Evolutionary conservation across 2,113 vertebrate genomes (phyloP).

Genomic region (Grantiella picta): DNA sequence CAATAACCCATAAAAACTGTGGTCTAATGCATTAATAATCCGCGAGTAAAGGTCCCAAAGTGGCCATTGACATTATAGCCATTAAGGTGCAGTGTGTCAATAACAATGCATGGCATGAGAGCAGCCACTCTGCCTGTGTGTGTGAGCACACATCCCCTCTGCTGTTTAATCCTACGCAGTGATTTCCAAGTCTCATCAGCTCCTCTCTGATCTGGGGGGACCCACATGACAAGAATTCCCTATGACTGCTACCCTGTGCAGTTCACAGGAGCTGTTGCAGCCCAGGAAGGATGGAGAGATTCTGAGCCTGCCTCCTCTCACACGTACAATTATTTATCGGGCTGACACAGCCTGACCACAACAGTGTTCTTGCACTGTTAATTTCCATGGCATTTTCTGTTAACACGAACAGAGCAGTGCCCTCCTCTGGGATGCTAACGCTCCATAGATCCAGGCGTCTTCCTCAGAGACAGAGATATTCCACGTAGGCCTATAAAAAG

Average conservation of each 20-base stretch:
- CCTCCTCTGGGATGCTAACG: not conserved
- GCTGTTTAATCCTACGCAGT: slow-evolving; percentile 22
- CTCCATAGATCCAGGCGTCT: not conserved
- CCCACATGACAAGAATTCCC: slow-evolving; percentile 19
- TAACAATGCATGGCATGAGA: slow-evolving; percentile 18
- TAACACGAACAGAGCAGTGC: not conserved
- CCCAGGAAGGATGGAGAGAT: not conserved
- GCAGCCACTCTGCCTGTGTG: not conserved
- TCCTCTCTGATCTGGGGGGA: slow-evolving; percentile 31
- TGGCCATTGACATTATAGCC: slow-evolving; percentile 63
- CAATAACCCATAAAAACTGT: slow-evolving; percentile 40
- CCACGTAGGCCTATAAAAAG: slow-evolving; percentile 33
- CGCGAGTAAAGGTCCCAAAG: slow-evolving; percentile 38
- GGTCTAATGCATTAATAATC: slow-evolving; percentile 63
- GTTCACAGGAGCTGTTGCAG: not conserved
- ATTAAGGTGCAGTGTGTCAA: slow-evolving; percentile 57
- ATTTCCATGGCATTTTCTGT: slow-evolving; percentile 22
- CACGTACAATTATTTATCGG: not conserved
- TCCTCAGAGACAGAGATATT: slow-evolving; percentile 6
- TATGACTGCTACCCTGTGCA: not conserved
- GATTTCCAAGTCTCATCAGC: not conserved
- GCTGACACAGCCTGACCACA: slow-evolving; percentile 31
- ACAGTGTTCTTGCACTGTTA: not conserved
- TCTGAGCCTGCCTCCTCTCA: not conserved
- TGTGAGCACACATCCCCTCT: not conserved